Conservation (phyloP, 92 coral and sea anemone genomes). For the Galaxea fascicularis region DNA sequence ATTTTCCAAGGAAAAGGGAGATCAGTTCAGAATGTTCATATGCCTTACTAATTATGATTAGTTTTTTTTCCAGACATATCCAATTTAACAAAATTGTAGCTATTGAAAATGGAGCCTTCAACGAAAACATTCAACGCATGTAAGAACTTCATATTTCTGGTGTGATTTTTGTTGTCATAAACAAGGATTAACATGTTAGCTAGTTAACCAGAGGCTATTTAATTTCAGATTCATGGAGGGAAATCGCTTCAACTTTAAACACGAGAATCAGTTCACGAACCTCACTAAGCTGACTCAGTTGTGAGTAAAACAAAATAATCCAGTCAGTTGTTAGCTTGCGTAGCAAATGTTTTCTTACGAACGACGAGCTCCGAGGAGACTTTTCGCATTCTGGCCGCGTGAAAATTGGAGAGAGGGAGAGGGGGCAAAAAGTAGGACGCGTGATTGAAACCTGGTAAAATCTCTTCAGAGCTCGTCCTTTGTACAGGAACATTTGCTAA, state of each 20-base stretch:
- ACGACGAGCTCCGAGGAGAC: no score
- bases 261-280: slow-evolving; percentile 90
- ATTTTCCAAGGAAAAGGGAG: no score
- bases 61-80: slow-evolving; percentile 50
- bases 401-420: no score
- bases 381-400: no score
- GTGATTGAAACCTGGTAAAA: no score
- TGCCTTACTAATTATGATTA: background rate
- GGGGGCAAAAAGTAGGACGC: no score
- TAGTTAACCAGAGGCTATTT: background rate
- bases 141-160: slow-evolving; percentile 44
- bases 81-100: slow-evolving; percentile 76
- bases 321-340: no score
- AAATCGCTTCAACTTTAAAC: slow-evolving; percentile 89
- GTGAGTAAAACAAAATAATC: slow-evolving; percentile 67
- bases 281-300: slow-evolving; percentile 65
- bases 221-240: slow-evolving; percentile 64
- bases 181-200: background rate
- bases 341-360: no score
- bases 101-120: slow-evolving; percentile 90
- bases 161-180: background rate
- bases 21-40: no score
- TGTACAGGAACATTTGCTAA: no score
- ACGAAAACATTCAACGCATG: slow-evolving; percentile 65
- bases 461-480: no score